These are phyloP conservation scores for Carabus problematicus DNA, from an alignment of 2,888 invertebrate genomes.

Conservation along the genomic window DNA sequence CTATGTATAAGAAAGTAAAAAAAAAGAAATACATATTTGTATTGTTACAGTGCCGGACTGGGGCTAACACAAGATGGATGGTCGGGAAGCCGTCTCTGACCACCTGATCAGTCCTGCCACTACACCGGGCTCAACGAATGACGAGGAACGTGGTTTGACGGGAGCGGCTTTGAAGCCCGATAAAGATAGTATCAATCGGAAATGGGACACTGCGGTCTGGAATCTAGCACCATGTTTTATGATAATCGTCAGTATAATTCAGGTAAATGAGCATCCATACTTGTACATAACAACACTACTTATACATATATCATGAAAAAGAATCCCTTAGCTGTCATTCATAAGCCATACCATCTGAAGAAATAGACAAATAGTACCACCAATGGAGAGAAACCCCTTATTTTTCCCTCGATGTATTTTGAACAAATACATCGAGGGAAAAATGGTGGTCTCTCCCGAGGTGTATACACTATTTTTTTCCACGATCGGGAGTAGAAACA, in stretches of 20 bases:
- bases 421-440: too few species aligned
- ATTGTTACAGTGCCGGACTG: conserved; percentile 8
- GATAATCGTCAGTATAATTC: conserved; percentile 52
- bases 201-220: conserved; percentile 29
- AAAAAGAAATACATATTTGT: neutral
- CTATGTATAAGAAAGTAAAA: too few species aligned
- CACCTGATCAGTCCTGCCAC: conserved; percentile 8
- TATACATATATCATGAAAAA: neutral
- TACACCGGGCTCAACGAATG: neutral
- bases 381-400: too few species aligned
- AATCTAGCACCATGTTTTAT: conserved; percentile 53
- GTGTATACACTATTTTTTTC: too few species aligned
- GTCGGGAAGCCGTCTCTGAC: conserved; percentile 3
- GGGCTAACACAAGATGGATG: conserved; percentile 9
- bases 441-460: too few species aligned
- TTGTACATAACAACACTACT: neutral
- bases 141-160: neutral
- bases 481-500: too few species aligned
- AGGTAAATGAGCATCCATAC: too few species aligned
- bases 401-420: too few species aligned
- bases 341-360: too few species aligned
- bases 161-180: neutral
- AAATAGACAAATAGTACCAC: too few species aligned
- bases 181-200: neutral
- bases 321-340: neutral